Conservation (phyloP, 1,140 invertebrate species). For the Dinothrombium tinctorium region DNA sequence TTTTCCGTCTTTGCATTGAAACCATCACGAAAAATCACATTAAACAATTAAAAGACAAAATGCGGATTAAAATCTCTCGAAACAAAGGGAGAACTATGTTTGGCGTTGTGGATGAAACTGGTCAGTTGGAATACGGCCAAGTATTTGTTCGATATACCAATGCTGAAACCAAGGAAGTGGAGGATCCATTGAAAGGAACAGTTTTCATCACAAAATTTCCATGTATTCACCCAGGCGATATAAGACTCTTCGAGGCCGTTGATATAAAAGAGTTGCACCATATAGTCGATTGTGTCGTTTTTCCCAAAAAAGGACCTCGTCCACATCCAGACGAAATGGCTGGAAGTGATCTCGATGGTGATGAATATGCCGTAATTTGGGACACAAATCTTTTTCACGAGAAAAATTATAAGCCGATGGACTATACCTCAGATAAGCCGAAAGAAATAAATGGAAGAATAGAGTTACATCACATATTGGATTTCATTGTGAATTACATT, state of each 20-base stretch:
- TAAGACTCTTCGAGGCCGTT: conserved; percentile 12
- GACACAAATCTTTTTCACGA: conserved; percentile 8
- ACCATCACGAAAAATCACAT: conserved; percentile 2
- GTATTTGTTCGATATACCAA: conserved; percentile 15
- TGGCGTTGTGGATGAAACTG: conserved; percentile 15
- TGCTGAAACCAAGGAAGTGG: too few relatives aligned
- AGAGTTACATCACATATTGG: too few relatives aligned
- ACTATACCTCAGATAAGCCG: conserved; percentile 15
- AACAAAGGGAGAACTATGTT: conserved; percentile 12
- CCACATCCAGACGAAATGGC: conserved; percentile 15
- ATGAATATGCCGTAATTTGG: conserved; percentile 15
- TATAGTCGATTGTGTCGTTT: conserved; percentile 14
- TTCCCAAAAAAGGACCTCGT: conserved; percentile 11
- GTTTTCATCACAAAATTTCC: too few relatives aligned
- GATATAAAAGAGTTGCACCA: conserved; percentile 11
- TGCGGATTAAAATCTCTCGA: conserved; percentile 10
- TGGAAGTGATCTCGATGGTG: conserved; percentile 16
- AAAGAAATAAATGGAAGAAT: too few relatives aligned
- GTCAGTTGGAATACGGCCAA: too few relatives aligned
- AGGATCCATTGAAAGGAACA: too few relatives aligned
- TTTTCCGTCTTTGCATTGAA: conserved; percentile 10
- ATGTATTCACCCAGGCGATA: conserved; percentile 12
- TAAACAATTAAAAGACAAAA: conserved; percentile 12
- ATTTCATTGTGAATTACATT: too few relatives aligned
- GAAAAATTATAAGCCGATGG: conserved; percentile 17